Evolutionary conservation across 30 jellyfish, hydroid and myxozoan genomes (phyloP).

Genomic region (Pelagia noctiluca): DNA sequence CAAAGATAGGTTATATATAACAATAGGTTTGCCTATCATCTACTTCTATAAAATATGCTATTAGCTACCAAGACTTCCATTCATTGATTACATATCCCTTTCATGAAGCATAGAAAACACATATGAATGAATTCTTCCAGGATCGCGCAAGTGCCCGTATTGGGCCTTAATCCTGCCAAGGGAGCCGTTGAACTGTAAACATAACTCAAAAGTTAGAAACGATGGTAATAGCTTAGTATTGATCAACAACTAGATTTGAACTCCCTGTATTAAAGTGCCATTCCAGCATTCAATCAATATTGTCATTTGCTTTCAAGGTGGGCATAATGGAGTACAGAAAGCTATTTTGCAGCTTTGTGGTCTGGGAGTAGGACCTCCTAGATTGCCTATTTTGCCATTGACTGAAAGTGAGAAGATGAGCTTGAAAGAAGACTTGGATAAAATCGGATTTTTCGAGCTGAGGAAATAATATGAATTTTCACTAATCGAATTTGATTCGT

Average conservation of each 20-base stretch:
- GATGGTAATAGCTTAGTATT: background rate
- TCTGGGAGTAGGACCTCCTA: background rate
- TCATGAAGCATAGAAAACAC: too few species aligned
- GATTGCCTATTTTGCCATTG: conserved; percentile 1
- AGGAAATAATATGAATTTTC: background rate
- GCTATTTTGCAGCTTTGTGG: conserved; percentile 12
- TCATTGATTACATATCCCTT: too few species aligned
- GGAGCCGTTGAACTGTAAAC: too few species aligned
- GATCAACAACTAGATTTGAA: background rate
- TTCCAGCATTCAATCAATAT: background rate
- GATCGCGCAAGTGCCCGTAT: too few species aligned
- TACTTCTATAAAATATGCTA: too few species aligned
- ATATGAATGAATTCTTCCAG: too few species aligned
- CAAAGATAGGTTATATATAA: too few species aligned
- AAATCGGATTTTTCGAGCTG: background rate
- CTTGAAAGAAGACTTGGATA: background rate
- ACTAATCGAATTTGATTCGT: too few species aligned
- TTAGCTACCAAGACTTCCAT: too few species aligned
- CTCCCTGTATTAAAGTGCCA: background rate
- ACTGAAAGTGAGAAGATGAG: background rate
- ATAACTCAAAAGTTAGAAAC: background rate
- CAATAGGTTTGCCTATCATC: too few species aligned
- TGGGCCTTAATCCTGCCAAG: too few species aligned
- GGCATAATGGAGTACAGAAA: conserved; percentile 13
- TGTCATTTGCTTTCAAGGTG: background rate